These are phyloP conservation scores for Zosterops japonicus DNA, from an alignment of 2,113 vertebrate species.

Conservation along the genomic window DNA sequence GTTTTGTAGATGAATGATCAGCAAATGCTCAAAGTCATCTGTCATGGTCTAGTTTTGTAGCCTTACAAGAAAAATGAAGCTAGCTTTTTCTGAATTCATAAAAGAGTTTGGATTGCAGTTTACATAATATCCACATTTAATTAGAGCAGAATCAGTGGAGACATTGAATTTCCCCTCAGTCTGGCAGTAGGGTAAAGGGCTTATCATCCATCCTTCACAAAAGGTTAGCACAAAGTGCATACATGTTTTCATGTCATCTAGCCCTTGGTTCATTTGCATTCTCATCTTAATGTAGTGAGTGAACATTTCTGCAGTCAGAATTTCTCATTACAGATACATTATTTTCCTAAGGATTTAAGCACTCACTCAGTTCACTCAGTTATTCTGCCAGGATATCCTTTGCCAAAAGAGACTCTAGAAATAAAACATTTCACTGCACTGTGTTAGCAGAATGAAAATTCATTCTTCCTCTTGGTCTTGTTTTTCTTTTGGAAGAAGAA, in stretches of 20 bases:
- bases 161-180: background rate
- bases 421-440: background rate
- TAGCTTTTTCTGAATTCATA: conserved; percentile 71
- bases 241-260: background rate
- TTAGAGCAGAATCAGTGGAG: conserved; percentile 49
- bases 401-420: background rate
- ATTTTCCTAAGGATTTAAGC: background rate
- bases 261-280: background rate
- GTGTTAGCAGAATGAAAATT: background rate
- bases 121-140: conserved; percentile 67
- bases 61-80: conserved; percentile 74
- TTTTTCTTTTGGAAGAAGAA: background rate
- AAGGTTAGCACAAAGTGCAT: conserved; percentile 6
- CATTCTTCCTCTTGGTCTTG: background rate
- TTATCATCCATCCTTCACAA: conserved; percentile 48
- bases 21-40: conserved; percentile 73
- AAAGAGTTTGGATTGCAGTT: conserved; percentile 48
- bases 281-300: background rate
- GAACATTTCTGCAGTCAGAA: background rate
- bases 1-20: conserved; percentile 79
- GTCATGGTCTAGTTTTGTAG: conserved; percentile 76
- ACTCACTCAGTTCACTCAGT: background rate
- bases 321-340: background rate
- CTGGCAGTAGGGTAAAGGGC: conserved; percentile 24
- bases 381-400: background rate